Base-by-base conservation (phyloP, 2,113 vertebrate genomes). In the Austrofundulus limnaeus region DNA sequence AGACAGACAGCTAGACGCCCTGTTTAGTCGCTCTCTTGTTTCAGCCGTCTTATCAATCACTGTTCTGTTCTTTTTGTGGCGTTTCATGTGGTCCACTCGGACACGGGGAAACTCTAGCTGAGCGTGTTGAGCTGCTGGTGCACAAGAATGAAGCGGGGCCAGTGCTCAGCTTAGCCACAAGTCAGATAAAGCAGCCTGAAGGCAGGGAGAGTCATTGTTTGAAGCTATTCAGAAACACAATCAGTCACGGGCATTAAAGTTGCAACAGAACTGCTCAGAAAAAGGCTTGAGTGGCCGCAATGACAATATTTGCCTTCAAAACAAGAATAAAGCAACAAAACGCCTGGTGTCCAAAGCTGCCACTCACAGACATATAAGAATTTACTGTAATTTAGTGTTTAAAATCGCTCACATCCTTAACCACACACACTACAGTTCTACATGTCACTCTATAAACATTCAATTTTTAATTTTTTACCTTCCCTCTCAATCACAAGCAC, bases 41-140 rank as follows among this genome's bases (percentile, higher is more conserved):
- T 87, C 90, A 84, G 75, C 74, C 78, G 67, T 82, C 85, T 87
- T 90, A 88, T 92, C 92, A 90, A 90, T 92, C 88, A 89, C 86
- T 78, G 75, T 88, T 90, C 88, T 91, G 84, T 90, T 88, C 87
- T 83, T 88, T 85, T 81, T 76, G 82, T 84, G 69, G 69, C 72
- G 31, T 89, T 91, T 86, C 62, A 77, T 84, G 82, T 77, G 79
- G 83, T 80, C 74, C 69, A 70, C 69, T 83, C 75, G 42, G 77
- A 67, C 65, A 12, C 55, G 23, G 78, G 84, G 88, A 90, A 85
- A 80, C 77, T 82, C 74, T 75, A 87, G 74, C 20, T 55, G 74
- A 65, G 81, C 59, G 45, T 31, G 59, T 66, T 73, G 69, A 57
- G 78, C 62, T 72, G 68, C 78, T 63, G 66, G 64, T 77, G 54